Percentiles rank a stretch among this genome's conserved stretches.
Evolutionary conservation across 2,888 invertebrate genomes (phyloP).

Genomic region (Ichneumon xanthorius): DNA sequence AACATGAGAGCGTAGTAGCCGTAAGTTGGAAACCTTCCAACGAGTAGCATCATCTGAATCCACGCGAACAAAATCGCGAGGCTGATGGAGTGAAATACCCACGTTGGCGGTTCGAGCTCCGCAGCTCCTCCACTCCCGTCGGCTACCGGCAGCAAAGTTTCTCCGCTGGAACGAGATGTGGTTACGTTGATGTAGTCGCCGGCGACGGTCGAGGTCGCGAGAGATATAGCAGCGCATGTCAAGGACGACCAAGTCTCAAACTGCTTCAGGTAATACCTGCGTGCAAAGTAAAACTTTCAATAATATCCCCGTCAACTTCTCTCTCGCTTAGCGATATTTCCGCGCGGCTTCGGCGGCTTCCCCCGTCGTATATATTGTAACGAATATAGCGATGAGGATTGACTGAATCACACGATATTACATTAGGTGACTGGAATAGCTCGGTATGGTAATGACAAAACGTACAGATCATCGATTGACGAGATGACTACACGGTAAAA

Average conservation of each 20-base stretch:
- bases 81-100: conserved; percentile 84
- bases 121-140: neutral
- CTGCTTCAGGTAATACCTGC: conserved; percentile 81
- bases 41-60: conserved; percentile 86
- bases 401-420: too few relatives aligned
- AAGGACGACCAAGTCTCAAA: conserved; percentile 84
- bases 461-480: too few relatives aligned
- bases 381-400: too few relatives aligned
- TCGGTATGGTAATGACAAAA: too few relatives aligned
- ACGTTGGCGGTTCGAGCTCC: conserved; percentile 74
- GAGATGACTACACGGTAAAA: too few relatives aligned
- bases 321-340: neutral
- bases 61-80: conserved; percentile 85
- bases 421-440: too few relatives aligned
- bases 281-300: conserved; percentile 16
- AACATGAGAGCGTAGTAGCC: conserved; percentile 87
- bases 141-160: conserved; percentile 27
- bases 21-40: conserved; percentile 86
- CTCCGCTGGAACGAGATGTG: conserved; percentile 47
- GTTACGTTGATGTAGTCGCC: conserved; percentile 51
- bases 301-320: neutral
- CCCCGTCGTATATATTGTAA: neutral
- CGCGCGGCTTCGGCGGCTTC: neutral
- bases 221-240: conserved; percentile 80
- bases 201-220: conserved; percentile 76